Evolutionary conservation across 2,113 vertebrate genomes (phyloP), one percentile per base, ranked within the genome.

Genomic region (Orientallactaga bullata): DNA sequence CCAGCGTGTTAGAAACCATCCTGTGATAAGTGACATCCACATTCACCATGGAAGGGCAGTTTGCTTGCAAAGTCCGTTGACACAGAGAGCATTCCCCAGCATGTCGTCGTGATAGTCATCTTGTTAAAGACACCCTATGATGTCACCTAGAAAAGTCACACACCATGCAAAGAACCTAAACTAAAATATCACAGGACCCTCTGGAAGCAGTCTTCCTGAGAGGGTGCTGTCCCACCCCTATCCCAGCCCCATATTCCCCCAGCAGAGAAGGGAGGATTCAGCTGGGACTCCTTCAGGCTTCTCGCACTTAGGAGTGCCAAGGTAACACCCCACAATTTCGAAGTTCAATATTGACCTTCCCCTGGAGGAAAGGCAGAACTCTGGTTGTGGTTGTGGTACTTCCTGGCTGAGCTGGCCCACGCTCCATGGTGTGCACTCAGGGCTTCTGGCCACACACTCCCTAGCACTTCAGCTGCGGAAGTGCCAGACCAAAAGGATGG

Each of bases 281-380:
- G 9, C 5, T 42, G 21, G n/a, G 51, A 61, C 39, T 58, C 32
- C n/a, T 51, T 84, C 32, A 89, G 72, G 63, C 71, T 90, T 93
- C 77, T 83, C 61, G 30, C 80, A 26, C 80, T 55, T 24, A 0
- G 20, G 58, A 77, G 30, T 30, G 63, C 94, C 89, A 84, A 17
- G 18, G 35, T 74, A 73, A 89, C 69, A 42, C 84, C 90, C 87
- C 93, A 85, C 85, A 73, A 39, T 81, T 94, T 84, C 84, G 39
- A 89, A 94, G 76, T 84, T 94, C 93, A 90, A 87, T 78, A 91
- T 89, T 95, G 94, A 83, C 88, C 88, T 96, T 91, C 92, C 90
- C 91, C 47, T 51, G 66, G 87, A 91, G 95, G 73, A 82, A 93
- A 93, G 72, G 63, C n/a, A 21, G 42, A 37, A 47, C 18, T 0